A percentile compares a stretch with the other conserved stretches of the same genome.
phyloP scores from a whole-genome alignment of 2,888 invertebrate genomes.

The Caenorhabditis zanzibari region DNA sequence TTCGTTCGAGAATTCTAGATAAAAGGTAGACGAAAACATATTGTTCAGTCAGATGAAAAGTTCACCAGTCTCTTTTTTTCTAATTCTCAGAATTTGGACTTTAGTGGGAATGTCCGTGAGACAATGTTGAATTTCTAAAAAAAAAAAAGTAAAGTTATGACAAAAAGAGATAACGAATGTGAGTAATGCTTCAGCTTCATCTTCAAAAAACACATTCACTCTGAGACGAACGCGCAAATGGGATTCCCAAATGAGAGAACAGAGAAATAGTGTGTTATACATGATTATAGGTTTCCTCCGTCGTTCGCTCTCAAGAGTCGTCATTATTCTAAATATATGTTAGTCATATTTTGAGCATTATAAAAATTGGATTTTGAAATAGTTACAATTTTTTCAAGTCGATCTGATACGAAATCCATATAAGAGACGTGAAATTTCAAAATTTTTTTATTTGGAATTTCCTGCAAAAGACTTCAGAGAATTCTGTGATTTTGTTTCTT shows the following conservation, averaged over 20 bases:
- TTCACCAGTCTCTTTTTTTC: slow-evolving; percentile 1
- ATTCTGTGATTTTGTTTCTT: too few species aligned
- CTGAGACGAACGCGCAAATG: neutral
- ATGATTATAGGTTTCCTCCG: slow-evolving; percentile 11
- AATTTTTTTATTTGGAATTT: too few species aligned
- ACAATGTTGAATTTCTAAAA: neutral
- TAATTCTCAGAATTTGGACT: neutral
- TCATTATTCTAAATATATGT: neutral
- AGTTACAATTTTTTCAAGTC: neutral
- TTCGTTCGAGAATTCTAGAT: neutral
- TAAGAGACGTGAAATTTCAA: too few species aligned
- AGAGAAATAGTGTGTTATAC: slow-evolving; percentile 2
- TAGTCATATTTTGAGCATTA: neutral
- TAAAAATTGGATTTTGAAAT: neutral
- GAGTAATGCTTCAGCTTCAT: neutral
- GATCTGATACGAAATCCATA: neutral
- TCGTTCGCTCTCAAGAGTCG: neutral
- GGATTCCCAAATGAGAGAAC: slow-evolving; percentile 12
- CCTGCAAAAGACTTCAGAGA: too few species aligned
- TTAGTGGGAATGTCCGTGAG: neutral
- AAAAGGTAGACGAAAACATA: slow-evolving; percentile 4
- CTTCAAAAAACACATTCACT: neutral
- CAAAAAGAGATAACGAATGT: neutral
- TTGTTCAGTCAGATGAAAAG: slow-evolving; percentile 11
- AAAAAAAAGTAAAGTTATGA: neutral